phyloP scores from a whole-genome alignment of 2,113 vertebrate genomes.

The Mesitornis unicolor region DNA sequence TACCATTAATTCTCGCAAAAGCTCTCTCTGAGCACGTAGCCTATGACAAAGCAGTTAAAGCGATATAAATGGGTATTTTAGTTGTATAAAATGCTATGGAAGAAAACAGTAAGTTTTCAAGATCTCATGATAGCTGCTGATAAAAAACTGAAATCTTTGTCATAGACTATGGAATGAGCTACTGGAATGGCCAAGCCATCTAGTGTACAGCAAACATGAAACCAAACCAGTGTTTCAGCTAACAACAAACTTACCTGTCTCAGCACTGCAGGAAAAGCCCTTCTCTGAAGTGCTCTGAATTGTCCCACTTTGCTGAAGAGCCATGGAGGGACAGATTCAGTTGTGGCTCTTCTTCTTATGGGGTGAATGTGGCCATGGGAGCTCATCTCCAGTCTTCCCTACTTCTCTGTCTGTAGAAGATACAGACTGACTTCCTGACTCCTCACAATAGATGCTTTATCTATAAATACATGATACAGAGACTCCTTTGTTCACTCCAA shows the following conservation, averaged over 20 bases:
- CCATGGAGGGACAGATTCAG: neutral
- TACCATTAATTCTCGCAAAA: neutral
- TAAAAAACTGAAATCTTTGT: neutral
- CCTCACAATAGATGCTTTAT: neutral
- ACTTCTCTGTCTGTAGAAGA: neutral
- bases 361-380: neutral
- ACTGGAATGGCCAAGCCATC: neutral
- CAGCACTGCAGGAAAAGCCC: rapidly evolving
- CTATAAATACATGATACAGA: neutral
- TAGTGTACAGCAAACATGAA: neutral
- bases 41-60: neutral
- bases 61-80: neutral
- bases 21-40: neutral
- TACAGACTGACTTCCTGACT: neutral
- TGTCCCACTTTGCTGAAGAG: neutral
- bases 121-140: neutral
- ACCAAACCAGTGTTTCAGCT: neutral
- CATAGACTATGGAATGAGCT: neutral
- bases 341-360: neutral
- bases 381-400: neutral
- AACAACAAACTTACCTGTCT: neutral
- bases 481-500: neutral
- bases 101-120: neutral
- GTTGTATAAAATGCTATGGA: neutral
- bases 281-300: neutral